Base-by-base conservation (phyloP, 2,888 invertebrate genomes). In the Strigamia maritima region DNA sequence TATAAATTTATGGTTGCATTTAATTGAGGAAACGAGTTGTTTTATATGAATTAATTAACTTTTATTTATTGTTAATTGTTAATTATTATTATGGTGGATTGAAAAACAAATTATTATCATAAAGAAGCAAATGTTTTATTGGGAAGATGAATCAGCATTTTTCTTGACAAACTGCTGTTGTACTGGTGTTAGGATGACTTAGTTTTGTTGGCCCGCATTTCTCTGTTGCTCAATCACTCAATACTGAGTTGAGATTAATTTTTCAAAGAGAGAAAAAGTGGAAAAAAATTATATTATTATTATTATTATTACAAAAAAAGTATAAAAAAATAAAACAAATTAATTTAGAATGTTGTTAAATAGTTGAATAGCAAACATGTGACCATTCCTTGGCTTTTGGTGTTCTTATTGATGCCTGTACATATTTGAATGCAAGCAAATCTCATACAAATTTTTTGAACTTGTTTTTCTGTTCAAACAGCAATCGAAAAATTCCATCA, bases 151-250 rank as follows among this genome's bases (percentile, higher is more conserved):
- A 70, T 70, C 70, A 70, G 70, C 70, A 28, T 70, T 28, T 12
- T 70, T 26, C 26, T 28, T 26, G 28, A 70, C 54, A 70, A 70
- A 70, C 70, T 70, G 70, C 70, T 70, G 70, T 70, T 70, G 70
- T 70, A 70, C 26, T 70, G 28, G 28, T 70, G 70, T 24, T 70
- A 26, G 70, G 28, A 70, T 28, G 70, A 26, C 70, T 70, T 70
- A 70, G 70, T 70, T 14, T 70, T 70, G 70, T 70, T 70, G 26
- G 70, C 70, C 70, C 70, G 26, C 70, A 70, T 70, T 70, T 70
- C 70, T 70, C 70, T 70, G 70, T 70, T 70, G 70, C 70, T 70
- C 70, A 70, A 70, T 70, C 70, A 70, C 54, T 54, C 54, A 54
- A 54, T 12, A n/a, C n/a, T n/a, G 70, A 70, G 70, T 70, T 70